These are phyloP conservation scores for Taenioides sp. DNA, from an alignment of 2,797 vertebrate genomes.

Conservation along the genomic window DNA sequence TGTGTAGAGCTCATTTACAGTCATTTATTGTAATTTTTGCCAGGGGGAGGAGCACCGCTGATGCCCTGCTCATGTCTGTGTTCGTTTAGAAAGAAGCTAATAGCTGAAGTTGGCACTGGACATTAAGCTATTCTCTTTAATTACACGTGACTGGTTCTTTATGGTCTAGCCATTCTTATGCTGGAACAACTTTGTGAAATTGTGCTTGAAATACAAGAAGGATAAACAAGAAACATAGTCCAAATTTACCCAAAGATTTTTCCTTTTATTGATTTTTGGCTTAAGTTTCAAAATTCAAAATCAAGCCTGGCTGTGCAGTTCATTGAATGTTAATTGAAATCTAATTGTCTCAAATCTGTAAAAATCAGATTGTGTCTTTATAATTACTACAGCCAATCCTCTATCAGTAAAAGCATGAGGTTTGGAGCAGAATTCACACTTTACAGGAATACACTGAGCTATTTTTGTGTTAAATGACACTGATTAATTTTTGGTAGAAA, in stretches of 20 bases:
- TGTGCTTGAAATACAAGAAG: background rate
- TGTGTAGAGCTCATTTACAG: constrained; percentile 43
- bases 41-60: background rate
- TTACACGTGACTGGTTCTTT: constrained; percentile 1
- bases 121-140: background rate
- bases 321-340: no score
- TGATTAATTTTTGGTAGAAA: background rate
- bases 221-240: background rate
- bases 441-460: background rate
- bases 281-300: no score
- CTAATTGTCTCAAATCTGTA: no score
- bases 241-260: background rate
- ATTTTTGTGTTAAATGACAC: background rate
- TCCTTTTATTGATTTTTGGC: background rate
- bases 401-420: background rate
- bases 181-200: background rate
- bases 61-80: background rate
- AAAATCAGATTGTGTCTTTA: no score
- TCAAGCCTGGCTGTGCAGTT: no score
- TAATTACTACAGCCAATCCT: background rate
- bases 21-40: constrained; percentile 38
- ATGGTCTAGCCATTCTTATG: background rate
- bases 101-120: background rate
- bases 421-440: background rate
- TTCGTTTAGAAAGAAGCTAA: background rate